Conservation (phyloP, 2,113 vertebrate species). For the Embiotoca jacksoni region DNA sequence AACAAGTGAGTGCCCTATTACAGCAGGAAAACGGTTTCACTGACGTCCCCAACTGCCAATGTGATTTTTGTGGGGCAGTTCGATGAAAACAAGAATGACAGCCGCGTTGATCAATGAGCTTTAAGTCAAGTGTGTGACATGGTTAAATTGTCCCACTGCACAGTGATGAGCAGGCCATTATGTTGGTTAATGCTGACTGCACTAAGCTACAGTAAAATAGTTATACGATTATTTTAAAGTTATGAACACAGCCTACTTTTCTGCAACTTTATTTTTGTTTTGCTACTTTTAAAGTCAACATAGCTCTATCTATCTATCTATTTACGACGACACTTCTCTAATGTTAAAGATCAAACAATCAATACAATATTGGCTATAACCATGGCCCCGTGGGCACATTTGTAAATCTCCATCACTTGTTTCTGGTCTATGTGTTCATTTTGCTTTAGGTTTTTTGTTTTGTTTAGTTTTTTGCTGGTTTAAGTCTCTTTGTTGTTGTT, state of each 20-base stretch:
- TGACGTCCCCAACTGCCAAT: constrained; percentile 75
- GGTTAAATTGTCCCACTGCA: constrained; percentile 31
- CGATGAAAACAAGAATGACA: constrained; percentile 65
- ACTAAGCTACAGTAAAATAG: constrained; percentile 1
- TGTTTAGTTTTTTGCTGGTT: too few species aligned
- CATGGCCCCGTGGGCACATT: too few species aligned
- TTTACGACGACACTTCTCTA: too few species aligned
- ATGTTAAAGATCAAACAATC: too few species aligned
- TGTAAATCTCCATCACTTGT: too few species aligned
- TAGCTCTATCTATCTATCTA: too few species aligned
- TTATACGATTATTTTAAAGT: constrained; percentile 1
- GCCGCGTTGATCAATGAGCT: constrained; percentile 59
- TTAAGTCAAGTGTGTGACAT: constrained; percentile 10
- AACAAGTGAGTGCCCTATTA: constrained; percentile 58
- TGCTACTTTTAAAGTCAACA: too few species aligned
- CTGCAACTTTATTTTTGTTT: not conserved
- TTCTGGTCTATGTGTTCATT: too few species aligned
- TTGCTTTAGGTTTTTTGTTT: too few species aligned
- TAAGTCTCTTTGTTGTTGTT: too few species aligned
- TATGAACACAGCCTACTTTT: not conserved
- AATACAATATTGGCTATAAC: too few species aligned
- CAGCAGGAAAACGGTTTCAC: constrained; percentile 46
- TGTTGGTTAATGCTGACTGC: not conserved
- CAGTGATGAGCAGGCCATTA: constrained; percentile 29
- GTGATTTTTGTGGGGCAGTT: constrained; percentile 34